These are phyloP conservation scores for Amphiprion ocellaris DNA, from an alignment of 2,113 vertebrate species.

Conservation along the genomic window DNA sequence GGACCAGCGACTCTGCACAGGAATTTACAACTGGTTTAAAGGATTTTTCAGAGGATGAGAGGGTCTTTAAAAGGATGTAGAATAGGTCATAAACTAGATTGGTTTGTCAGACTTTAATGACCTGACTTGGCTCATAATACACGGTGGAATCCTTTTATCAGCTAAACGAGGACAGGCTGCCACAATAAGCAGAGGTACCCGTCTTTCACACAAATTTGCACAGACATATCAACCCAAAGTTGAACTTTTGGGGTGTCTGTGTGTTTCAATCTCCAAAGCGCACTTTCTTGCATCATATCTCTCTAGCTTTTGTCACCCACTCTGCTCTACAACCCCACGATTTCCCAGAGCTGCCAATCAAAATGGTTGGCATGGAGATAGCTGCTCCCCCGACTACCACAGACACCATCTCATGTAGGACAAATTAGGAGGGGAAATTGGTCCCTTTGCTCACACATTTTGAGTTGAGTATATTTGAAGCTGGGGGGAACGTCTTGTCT, in stretches of 20 bases:
- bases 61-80: conserved; percentile 70
- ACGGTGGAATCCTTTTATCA: conserved; percentile 60
- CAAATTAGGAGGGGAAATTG: conserved; percentile 52
- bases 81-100: conserved; percentile 75
- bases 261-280: background rate
- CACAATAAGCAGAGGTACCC: conserved; percentile 41
- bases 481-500: conserved; percentile 44
- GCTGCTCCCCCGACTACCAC: conserved; percentile 35
- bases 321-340: background rate
- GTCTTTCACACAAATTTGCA: conserved; percentile 4
- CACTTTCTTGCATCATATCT: conserved; percentile 4
- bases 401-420: conserved; percentile 52
- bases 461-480: conserved; percentile 41
- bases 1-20: conserved; percentile 42
- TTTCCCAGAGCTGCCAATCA: conserved; percentile 61
- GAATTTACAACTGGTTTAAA: conserved; percentile 77
- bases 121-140: conserved; percentile 49
- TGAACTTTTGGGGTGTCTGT: background rate
- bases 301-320: background rate
- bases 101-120: conserved; percentile 75
- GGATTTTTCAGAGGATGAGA: conserved; percentile 63
- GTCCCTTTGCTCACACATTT: conserved; percentile 43
- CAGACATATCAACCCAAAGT: conserved; percentile 14
- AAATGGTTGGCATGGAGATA: conserved; percentile 49
- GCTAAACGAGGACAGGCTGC: conserved; percentile 61